Conservation (phyloP, 2,888 invertebrate species). For the Charanyca ferruginea region DNA sequence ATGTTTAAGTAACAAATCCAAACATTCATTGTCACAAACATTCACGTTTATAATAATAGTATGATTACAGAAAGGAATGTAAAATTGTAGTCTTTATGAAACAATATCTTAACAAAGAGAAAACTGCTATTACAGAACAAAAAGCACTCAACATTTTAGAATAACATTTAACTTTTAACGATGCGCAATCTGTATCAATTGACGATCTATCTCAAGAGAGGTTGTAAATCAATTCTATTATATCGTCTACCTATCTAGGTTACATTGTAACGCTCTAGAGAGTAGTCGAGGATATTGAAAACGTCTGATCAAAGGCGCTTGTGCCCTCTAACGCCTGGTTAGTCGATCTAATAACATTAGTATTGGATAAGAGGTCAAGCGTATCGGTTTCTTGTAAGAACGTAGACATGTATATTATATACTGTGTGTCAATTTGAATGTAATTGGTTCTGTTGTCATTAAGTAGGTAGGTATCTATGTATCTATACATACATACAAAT, state of each 20-base stretch:
- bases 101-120: too few relatives aligned
- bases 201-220: conserved; percentile 8
- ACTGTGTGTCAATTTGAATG: too few relatives aligned
- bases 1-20: too few relatives aligned
- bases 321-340: conserved; percentile 17
- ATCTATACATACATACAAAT: too few relatives aligned
- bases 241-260: conserved; percentile 13
- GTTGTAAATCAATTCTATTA: conserved; percentile 46
- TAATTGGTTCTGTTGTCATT: too few relatives aligned
- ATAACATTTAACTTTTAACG: neutral
- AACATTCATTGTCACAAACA: too few relatives aligned
- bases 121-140: neutral
- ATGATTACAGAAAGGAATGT: too few relatives aligned
- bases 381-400: neutral
- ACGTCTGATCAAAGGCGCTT: conserved; percentile 38
- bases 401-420: too few relatives aligned
- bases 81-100: too few relatives aligned
- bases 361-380: conserved; percentile 1
- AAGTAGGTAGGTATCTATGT: too few relatives aligned
- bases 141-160: neutral
- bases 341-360: conserved; percentile 23
- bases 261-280: conserved; percentile 31
- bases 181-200: conserved; percentile 20
- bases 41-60: too few relatives aligned
- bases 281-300: conserved; percentile 45